A percentile compares a stretch with the other conserved stretches of the same genome.
These are phyloP conservation scores for Mastacembelus armatus DNA, from an alignment of 2,797 vertebrate species.

Conservation along the genomic window DNA sequence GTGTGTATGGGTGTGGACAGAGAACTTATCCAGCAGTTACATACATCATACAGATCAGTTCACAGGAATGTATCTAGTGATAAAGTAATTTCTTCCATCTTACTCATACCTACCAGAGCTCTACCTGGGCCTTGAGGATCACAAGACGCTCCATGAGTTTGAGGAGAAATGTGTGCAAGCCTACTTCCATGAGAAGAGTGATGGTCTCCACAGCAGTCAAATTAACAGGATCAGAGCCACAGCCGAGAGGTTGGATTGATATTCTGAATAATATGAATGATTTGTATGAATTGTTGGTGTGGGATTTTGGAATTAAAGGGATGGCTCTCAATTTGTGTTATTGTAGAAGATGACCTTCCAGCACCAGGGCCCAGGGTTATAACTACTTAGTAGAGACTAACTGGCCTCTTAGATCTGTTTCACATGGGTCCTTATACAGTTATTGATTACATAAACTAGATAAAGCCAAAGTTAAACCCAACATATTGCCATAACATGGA, in stretches of 20 bases:
- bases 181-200: slow-evolving; percentile 90
- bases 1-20: slow-evolving; percentile 10
- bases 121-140: slow-evolving; percentile 89
- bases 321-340: background rate
- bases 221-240: slow-evolving; percentile 88
- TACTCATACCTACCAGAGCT: slow-evolving; percentile 83
- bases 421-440: too few relatives aligned
- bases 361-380: too few relatives aligned
- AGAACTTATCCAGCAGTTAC: background rate
- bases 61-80: background rate
- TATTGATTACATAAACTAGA: too few relatives aligned
- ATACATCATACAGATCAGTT: background rate
- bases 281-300: background rate
- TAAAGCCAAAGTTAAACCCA: too few relatives aligned
- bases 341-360: background rate
- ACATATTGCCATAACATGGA: background rate
- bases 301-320: background rate
- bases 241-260: slow-evolving; percentile 86
- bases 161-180: slow-evolving; percentile 93
- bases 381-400: too few relatives aligned
- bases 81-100: background rate
- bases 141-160: slow-evolving; percentile 95
- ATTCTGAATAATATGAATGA: background rate
- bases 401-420: too few relatives aligned
- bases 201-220: slow-evolving; percentile 81